Base-by-base conservation (phyloP, 2,113 vertebrate species). In the Nerophis lumbriciformis region DNA sequence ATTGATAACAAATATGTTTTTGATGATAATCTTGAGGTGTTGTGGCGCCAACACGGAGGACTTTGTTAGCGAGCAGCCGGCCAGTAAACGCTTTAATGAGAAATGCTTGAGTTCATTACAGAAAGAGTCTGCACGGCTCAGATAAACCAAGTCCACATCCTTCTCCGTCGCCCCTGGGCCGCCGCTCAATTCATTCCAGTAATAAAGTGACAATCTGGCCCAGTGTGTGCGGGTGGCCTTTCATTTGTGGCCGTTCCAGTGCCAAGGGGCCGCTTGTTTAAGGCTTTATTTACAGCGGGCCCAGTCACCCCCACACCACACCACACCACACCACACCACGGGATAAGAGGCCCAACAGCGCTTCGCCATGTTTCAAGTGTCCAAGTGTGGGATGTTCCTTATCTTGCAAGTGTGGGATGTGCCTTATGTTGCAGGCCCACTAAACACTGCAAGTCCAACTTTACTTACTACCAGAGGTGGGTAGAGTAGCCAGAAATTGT, bases 61-160 rank as follows among this genome's bases (percentile, higher is more conserved):
- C 38, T 53, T 10, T 54, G 38, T 61, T 61, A 48, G 42, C 52
- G 77, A 65, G 65, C 71, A 64, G 49, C 47, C 48, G 21, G 53
- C 76, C 88, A 80, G 58, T 88, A 88, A 90, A 82, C 88, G 83
- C 85, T 88, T 88, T 90, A 90, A 88, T 92, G 90, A 84, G 90
- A 91, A 86, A 89, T 87, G 79, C 80, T 79, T 78, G 79, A 87
- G 72, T 93, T 93, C 90, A 92, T 93, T 93, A 90, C 85, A 80
- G 83, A 66, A 56, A 69, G 88, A 86, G 68, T 86, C 93, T 97
- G 93, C 83, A 83, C 50, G 64, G 84, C 83, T 83, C 84, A 94
- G 93, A 96, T 95, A 96, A 95, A 94, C 90, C 88, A 89, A 88
- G 89, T 90, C 85, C 83, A 87, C 85, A 82, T 91, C 87, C 85